Base-by-base conservation (phyloP, 1,140 invertebrate genomes). In the Harlomillsia oculata region DNA sequence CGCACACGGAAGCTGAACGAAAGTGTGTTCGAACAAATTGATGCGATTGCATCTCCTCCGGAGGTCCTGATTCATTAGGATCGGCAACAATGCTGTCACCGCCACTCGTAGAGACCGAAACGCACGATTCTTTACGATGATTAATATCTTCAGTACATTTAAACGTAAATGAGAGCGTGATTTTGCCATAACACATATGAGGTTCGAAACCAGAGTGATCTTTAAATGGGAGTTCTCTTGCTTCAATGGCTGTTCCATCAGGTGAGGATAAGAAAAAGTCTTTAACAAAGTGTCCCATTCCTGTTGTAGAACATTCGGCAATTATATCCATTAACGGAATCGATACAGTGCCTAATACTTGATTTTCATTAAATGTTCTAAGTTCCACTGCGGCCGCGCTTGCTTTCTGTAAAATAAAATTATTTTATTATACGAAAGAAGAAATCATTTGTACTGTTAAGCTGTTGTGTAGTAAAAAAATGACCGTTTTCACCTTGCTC, bases 1-100 rank as follows among this genome's bases (percentile, higher is more conserved):
- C 84, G 69, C 89, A 93, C 66, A 88, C 85, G 1, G 88, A 90
- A 5, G 84, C 84, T 60, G 85, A 77, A 64, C 87, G 80, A 68
- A 93, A 92, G 71, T 91, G 87, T 5, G 85, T 89, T 28, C 84
- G 75, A 44, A 89, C 78, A 67, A 93, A 93, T 68, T 87, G 82
- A 67, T 86, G 85, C 1, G 43, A 25, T 37, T 74, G 69, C 14
- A 37, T 41, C 29, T 62, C 63, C 25, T 65, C 59, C 2, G 28
- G 48, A 14, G 63, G 59, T 29, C 58, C 60, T n/a, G 37, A 36
- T 20, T 54, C 53, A 30, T 26, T 54, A 2, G 51, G 14, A 8
- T 59, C 61, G 5, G 62, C 40, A 28, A 56, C 56, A 25, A 56
- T 44, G 9, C 40, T 40, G 5, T 40, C 28, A 28, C 29, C 36